Evolutionary conservation across 2,888 invertebrate genomes (phyloP).

Genomic region (Gari tellinella): DNA sequence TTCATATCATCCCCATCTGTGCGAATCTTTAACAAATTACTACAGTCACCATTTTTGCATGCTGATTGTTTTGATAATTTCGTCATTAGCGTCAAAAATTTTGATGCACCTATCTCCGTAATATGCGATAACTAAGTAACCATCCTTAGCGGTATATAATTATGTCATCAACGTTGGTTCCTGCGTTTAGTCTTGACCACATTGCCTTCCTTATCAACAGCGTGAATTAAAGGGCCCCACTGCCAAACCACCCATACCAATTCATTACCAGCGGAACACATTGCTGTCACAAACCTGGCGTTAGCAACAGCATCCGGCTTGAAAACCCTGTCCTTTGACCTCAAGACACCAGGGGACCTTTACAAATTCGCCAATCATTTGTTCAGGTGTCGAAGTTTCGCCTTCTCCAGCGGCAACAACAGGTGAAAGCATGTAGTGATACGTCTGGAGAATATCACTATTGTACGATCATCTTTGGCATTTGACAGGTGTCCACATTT

Average conservation of each 20-base stretch:
- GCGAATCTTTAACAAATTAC: slow-evolving; percentile 20
- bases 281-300: slow-evolving; percentile 56
- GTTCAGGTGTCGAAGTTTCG: slow-evolving; percentile 29
- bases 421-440: slow-evolving; percentile 39
- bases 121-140: slow-evolving; percentile 47
- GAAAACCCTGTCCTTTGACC: slow-evolving; percentile 47
- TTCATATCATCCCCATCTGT: slow-evolving; percentile 14
- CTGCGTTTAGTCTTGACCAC: slow-evolving; percentile 42
- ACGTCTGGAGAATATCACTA: slow-evolving; percentile 27
- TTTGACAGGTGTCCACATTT: slow-evolving; percentile 30
- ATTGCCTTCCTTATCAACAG: slow-evolving; percentile 51
- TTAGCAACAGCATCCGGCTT: slow-evolving; percentile 53
- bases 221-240: slow-evolving; percentile 52
- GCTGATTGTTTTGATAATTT: slow-evolving; percentile 44
- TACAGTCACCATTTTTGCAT: slow-evolving; percentile 53
- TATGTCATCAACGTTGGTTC: slow-evolving; percentile 58
- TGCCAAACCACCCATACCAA: slow-evolving; percentile 59
- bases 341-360: slow-evolving; percentile 60
- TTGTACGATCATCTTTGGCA: slow-evolving; percentile 29
- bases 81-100: slow-evolving; percentile 32
- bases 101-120: slow-evolving; percentile 53
- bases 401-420: slow-evolving; percentile 13
- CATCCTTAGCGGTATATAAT: slow-evolving; percentile 39
- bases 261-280: slow-evolving; percentile 48
- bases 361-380: slow-evolving; percentile 36